phyloP scores from a whole-genome alignment of 2,888 invertebrate species.

The Troides aeacus region DNA sequence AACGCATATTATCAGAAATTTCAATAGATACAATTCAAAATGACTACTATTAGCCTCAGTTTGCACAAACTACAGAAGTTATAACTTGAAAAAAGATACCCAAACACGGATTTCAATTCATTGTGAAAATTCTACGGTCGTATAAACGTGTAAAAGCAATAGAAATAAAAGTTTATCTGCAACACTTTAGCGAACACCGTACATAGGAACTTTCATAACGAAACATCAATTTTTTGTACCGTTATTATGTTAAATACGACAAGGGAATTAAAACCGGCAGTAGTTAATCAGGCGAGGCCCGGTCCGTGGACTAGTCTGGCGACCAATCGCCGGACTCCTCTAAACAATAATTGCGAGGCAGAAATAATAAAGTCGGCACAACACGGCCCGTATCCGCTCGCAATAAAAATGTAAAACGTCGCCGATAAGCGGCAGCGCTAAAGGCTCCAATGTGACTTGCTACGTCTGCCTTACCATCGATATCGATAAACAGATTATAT shows the following conservation, averaged over 20 bases:
- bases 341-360: slow-evolving; percentile 76
- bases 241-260: slow-evolving; percentile 23
- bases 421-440: slow-evolving; percentile 75
- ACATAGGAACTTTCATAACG: slow-evolving; percentile 13
- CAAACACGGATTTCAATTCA: not conserved
- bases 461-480: slow-evolving; percentile 44
- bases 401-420: slow-evolving; percentile 79
- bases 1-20: not conserved
- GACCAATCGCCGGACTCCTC: slow-evolving; percentile 55
- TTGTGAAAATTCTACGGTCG: not conserved
- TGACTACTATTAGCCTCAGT: not conserved
- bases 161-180: not conserved
- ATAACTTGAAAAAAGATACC: not conserved
- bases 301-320: slow-evolving; percentile 34
- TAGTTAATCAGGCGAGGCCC: slow-evolving; percentile 20
- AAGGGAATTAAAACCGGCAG: slow-evolving; percentile 22
- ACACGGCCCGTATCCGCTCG: slow-evolving; percentile 75
- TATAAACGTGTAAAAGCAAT: not conserved
- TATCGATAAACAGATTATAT: slow-evolving; percentile 1
- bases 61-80: not conserved
- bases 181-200: slow-evolving; percentile 6
- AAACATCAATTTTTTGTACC: slow-evolving; percentile 10
- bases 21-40: not conserved
- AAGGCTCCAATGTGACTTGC: slow-evolving; percentile 66
- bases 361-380: slow-evolving; percentile 75